Percentiles rank a stretch among this genome's conserved stretches.
phyloP scores from a whole-genome alignment of 2,113 vertebrate genomes.

The Pitta sordida region DNA sequence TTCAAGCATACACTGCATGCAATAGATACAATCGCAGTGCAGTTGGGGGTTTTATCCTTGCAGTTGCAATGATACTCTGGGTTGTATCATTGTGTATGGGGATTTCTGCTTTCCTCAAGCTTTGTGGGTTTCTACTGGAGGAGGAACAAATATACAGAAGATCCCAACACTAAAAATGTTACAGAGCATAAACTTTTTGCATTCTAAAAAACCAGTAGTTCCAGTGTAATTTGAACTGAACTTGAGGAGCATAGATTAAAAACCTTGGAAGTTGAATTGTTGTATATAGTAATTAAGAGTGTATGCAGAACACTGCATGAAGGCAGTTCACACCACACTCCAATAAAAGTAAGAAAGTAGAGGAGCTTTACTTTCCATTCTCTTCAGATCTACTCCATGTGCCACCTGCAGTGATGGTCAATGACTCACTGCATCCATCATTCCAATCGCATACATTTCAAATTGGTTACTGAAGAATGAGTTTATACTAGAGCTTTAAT shows the following conservation, averaged over 20 bases:
- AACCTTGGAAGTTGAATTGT: background rate
- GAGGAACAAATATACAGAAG: background rate
- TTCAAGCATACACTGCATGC: background rate
- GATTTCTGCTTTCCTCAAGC: background rate
- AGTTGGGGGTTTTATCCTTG: too few species aligned
- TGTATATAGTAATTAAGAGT: background rate
- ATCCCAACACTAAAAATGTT: background rate
- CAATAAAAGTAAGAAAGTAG: background rate
- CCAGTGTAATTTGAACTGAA: background rate
- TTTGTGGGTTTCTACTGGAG: background rate
- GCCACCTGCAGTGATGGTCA: background rate
- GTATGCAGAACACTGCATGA: background rate
- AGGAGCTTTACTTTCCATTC: background rate
- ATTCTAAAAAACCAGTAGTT: background rate
- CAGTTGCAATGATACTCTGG: too few species aligned
- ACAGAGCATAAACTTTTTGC: background rate
- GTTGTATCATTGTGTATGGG: fast-evolving
- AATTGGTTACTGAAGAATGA: background rate
- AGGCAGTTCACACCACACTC: background rate
- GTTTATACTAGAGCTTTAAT: background rate
- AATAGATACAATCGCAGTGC: background rate
- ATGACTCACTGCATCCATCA: background rate
- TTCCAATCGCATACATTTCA: background rate
- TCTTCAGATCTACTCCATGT: background rate
- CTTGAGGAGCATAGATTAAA: background rate